Evolutionary conservation across 1,140 invertebrate species (phyloP), one percentile per base, ranked within the genome.

Genomic region (Heterodera carotae): DNA sequence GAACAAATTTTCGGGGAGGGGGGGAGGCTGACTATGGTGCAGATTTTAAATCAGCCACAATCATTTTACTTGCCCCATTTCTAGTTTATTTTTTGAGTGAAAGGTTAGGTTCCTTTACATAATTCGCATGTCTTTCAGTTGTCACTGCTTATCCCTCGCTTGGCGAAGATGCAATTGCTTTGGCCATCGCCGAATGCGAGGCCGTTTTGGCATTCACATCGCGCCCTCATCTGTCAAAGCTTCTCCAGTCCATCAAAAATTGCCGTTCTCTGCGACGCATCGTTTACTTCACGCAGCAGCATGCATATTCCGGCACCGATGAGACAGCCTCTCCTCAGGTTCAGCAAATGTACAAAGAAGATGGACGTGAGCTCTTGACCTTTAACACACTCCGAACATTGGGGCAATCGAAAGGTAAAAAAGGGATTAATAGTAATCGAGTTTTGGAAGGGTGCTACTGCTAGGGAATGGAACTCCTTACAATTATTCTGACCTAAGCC

Each of bases 141-240:
- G 94, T 97, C 0, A 99, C 96, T 0, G 92, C 99, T 76, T 99
- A 98, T 88, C 93, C 96, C 1, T 99, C 96, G 0, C 90, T 98
- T 0, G 96, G 96, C 5, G 94, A 97, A 82, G 96, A 98, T 8
- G 96, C 95, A 4, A 93, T 99, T 64, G 92, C 93, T 0, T 95
- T 97, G 88, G 95, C 93, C 53, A 93, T 99, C 80, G 97, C 96
- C 88, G 95, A 98, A 90, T 97, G 96, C 2, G 94, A 97, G 89
- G 95, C 94, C 0, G 92, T 84, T 22, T 79, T 82, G 73, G 73
- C 89, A 18, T 75, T 89, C 36, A 88, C 88, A 8, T 81, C 86
- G 10, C 68, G 79, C 43, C 74, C 80, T 59, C 74, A 86, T 25
- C 70, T 88, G 33, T 75, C 86, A 0, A 84, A 88, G 66, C 82